phyloP scores from a whole-genome alignment of 2,797 vertebrate species.

The Acanthurus lineatus region DNA sequence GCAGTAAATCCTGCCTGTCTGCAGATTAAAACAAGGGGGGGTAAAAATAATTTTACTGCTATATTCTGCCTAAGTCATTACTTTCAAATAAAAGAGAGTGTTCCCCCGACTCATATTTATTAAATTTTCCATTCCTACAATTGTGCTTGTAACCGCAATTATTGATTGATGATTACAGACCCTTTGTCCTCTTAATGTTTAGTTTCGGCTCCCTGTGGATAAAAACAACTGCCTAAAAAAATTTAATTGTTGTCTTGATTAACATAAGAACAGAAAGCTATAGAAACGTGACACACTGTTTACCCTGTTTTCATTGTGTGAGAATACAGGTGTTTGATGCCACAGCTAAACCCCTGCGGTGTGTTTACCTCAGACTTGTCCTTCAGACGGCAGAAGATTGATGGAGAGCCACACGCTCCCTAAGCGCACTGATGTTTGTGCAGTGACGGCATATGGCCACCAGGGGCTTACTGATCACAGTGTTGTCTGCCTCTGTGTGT shows the following conservation, averaged over 20 bases:
- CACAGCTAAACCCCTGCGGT: constrained; percentile 67
- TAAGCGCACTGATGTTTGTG: constrained; percentile 59
- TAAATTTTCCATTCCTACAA: background rate
- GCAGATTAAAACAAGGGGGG: constrained; percentile 33
- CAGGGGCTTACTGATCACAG: constrained; percentile 71
- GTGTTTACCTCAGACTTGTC: constrained; percentile 77
- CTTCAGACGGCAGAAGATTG: constrained; percentile 79
- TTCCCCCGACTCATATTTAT: background rate
- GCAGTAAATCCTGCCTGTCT: constrained; percentile 43
- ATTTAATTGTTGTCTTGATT: constrained; percentile 27
- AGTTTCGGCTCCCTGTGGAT: constrained; percentile 12
- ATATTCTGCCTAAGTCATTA: constrained; percentile 21
- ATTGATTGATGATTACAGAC: constrained; percentile 12
- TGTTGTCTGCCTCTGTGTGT: constrained; percentile 14
- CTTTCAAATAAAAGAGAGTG: background rate
- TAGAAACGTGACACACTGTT: constrained; percentile 36
- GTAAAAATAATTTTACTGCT: constrained; percentile 5
- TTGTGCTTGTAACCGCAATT: constrained; percentile 5
- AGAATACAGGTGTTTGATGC: constrained; percentile 73
- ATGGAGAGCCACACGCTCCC: constrained; percentile 63
- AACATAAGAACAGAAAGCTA: constrained; percentile 32
- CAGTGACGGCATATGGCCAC: constrained; percentile 68
- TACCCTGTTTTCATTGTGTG: constrained; percentile 30
- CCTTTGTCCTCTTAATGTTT: background rate
- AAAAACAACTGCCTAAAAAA: constrained; percentile 23